Evolutionary conservation across 1,140 invertebrate genomes (phyloP), one percentile per base, ranked within the genome.

Genomic region (Drosophila ercepeae): DNA sequence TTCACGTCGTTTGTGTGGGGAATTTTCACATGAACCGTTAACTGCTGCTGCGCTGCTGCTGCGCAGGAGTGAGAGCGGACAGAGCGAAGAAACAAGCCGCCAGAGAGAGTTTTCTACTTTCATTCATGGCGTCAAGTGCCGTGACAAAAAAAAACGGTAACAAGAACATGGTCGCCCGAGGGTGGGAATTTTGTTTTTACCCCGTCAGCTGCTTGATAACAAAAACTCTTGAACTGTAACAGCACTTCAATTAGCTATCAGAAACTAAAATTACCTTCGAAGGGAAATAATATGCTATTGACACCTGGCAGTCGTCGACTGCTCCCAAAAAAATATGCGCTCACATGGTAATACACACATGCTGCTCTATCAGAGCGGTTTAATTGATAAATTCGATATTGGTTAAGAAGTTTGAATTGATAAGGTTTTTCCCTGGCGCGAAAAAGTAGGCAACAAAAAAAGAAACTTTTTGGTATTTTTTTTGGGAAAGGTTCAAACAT

Each of bases 1-100:
- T 77, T 71, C 70, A 81, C 70, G 68, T 72, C 77, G 75, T 90
- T 72, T 49, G 14, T 51, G 45, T 9, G 36, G 29, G 60, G 64
- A 64, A 32, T 70, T 74, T 67, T 74, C 61, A 49, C 61, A 77
- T 69, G 48, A 53, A 74, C 73, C 73, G 69, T 77, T 68, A 83
- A 46, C 63, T 68, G 78, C 63, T 67, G 61, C 32, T 65, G 60
- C 21, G 60, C 60, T 59, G 57, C 42, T 55, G 46, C 46, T 44
- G 32, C 61, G 64, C 64, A 67, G 39, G 45, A 65, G 48, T 54
- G 63, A 53, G 51, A 65, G 16, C 14, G 27, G n/a, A 16, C 13
- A 32, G 61, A 55, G 45, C 73, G 69, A 0, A 16, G 11, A 32
- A 19, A 52, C 39, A 50, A 18, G 13, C 36, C 4, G 11, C 1